Percentiles rank a stretch among this genome's conserved stretches.
phyloP scores from a whole-genome alignment of 1,140 invertebrate species.

The Drosophila chauvacae region DNA sequence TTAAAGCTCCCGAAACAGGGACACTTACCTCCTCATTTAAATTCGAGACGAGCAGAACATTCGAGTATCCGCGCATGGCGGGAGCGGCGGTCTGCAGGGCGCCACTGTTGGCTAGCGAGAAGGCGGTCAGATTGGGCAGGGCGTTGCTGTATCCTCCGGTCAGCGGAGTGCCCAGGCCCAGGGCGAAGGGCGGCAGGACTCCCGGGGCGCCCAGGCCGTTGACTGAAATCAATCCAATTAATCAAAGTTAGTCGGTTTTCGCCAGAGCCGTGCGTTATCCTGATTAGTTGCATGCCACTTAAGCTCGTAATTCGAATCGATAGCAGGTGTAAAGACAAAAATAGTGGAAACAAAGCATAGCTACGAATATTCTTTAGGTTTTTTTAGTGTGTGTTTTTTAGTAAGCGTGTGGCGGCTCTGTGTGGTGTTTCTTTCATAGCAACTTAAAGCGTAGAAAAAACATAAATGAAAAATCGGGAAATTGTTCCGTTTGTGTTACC shows the following conservation, averaged over 20 bases:
- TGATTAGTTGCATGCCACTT: slow-evolving; percentile 64
- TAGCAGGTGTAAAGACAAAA: slow-evolving; percentile 69
- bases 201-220: slow-evolving; percentile 89
- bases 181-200: slow-evolving; percentile 93
- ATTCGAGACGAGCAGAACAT: slow-evolving; percentile 94
- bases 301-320: slow-evolving; percentile 67
- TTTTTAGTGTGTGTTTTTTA: background rate
- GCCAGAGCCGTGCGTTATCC: background rate
- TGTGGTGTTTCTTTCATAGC: background rate
- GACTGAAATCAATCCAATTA: slow-evolving; percentile 55
- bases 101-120: slow-evolving; percentile 88
- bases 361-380: background rate
- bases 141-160: slow-evolving; percentile 89
- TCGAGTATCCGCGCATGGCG: slow-evolving; percentile 89
- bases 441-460: slow-evolving; percentile 49
- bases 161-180: slow-evolving; percentile 88
- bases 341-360: slow-evolving; percentile 38
- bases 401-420: slow-evolving; percentile 3
- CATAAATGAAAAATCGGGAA: slow-evolving; percentile 69
- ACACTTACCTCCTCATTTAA: slow-evolving; percentile 94
- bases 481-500: slow-evolving; percentile 83
- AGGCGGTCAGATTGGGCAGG: slow-evolving; percentile 90
- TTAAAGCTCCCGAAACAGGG: background rate
- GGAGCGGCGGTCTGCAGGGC: slow-evolving; percentile 87
- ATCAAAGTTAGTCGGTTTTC: slow-evolving; percentile 13